Percentiles rank a stretch among this genome's conserved stretches.
phyloP scores from a whole-genome alignment of 92 coral and sea anemone species.

The Pocillopora meandrina region DNA sequence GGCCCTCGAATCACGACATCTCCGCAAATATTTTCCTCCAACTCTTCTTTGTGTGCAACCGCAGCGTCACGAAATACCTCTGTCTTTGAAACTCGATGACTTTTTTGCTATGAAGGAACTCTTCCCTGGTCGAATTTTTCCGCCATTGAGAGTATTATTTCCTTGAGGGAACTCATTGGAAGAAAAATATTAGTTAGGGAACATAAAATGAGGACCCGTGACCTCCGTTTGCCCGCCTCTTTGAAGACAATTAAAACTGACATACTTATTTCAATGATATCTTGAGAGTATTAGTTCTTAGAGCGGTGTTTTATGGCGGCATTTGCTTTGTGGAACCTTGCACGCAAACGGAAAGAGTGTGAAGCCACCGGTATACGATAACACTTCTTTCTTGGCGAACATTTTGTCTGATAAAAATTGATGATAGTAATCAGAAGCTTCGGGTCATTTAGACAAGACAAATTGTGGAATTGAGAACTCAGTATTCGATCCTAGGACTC shows the following conservation, averaged over 20 bases:
- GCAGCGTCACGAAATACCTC: slow-evolving; percentile 22
- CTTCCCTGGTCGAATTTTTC: neutral
- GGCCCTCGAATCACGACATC: slow-evolving; percentile 4
- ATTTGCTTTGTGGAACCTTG: neutral
- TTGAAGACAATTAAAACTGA: slow-evolving; percentile 3
- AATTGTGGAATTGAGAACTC: neutral
- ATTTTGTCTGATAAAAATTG: neutral
- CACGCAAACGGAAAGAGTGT: slow-evolving; percentile 15
- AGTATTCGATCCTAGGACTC: slow-evolving; percentile 15
- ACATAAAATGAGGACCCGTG: neutral
- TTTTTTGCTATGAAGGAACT: neutral
- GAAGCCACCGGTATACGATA: neutral
- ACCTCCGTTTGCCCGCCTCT: neutral
- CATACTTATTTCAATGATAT: slow-evolving; percentile 14
- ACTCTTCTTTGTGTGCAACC: slow-evolving; percentile 4
- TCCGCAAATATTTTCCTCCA: slow-evolving; percentile 9
- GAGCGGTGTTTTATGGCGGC: slow-evolving; percentile 23
- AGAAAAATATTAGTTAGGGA: no score
- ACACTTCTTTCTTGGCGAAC: neutral
- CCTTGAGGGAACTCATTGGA: neutral
- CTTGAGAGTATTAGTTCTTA: slow-evolving; percentile 29
- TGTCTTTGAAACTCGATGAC: neutral
- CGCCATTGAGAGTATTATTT: neutral
- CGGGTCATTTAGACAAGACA: no score
- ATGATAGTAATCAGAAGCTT: neutral